phyloP scores from a whole-genome alignment of 1,140 invertebrate genomes.

The Fopius arisanus region DNA sequence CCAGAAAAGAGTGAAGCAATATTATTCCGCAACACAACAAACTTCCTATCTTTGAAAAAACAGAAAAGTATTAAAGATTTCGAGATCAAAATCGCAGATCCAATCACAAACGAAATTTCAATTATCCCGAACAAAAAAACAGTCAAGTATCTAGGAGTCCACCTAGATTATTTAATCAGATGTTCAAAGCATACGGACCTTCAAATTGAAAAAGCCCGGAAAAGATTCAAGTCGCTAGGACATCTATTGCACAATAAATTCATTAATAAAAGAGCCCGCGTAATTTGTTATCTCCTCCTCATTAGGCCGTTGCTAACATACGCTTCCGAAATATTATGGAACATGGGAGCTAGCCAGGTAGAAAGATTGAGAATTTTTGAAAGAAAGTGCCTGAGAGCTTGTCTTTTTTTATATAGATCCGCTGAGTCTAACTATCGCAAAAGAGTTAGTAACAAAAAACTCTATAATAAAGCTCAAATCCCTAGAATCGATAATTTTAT shows the following conservation, averaged over 20 bases:
- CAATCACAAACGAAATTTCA: neutral
- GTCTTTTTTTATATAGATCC: no score
- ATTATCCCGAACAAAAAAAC: neutral
- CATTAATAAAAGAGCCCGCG: conserved; percentile 6
- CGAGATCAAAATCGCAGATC: neutral
- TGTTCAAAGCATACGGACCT: neutral
- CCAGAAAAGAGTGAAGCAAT: conserved; percentile 27
- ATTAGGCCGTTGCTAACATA: conserved; percentile 16
- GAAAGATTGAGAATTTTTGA: no score
- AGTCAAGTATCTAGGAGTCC: neutral
- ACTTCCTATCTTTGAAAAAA: neutral
- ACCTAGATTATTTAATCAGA: neutral
- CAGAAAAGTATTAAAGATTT: conserved; percentile 6
- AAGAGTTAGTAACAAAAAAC: neutral
- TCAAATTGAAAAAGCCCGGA: conserved; percentile 1
- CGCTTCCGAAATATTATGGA: conserved; percentile 11
- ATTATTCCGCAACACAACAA: conserved; percentile 8
- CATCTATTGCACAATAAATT: conserved; percentile 26
- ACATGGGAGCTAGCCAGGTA: no score
- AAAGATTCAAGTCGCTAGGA: neutral
- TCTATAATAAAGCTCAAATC: neutral
- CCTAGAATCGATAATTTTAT: conserved; percentile 13
- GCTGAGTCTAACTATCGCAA: neutral
- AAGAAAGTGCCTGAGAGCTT: no score
- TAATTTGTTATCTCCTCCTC: conserved; percentile 18